phyloP scores from a whole-genome alignment of 1,140 invertebrate genomes.

The Drosophila eugracilis region DNA sequence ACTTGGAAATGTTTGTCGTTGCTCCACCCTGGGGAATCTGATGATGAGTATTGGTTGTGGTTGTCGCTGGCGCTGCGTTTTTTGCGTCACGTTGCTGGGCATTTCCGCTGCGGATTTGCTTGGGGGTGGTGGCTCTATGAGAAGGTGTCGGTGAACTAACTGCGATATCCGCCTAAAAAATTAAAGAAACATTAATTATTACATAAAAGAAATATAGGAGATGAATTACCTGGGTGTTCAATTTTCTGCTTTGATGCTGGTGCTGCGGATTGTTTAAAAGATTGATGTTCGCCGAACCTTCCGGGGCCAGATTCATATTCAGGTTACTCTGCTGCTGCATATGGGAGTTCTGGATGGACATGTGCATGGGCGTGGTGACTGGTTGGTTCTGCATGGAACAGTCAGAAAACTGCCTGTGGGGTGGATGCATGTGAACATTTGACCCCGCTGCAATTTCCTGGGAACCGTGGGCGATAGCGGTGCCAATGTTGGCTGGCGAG shows the following conservation, averaged over 20 bases:
- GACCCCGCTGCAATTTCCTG: constrained; percentile 87
- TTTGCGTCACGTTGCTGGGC: constrained; percentile 78
- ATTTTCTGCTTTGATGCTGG: constrained; percentile 70
- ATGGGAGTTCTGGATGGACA: constrained; percentile 85
- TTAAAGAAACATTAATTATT: not conserved
- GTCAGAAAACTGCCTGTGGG: constrained; percentile 87
- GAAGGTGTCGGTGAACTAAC: constrained; percentile 55
- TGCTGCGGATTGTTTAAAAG: constrained; percentile 68
- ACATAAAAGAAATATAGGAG: not conserved
- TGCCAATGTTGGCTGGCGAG: constrained; percentile 94
- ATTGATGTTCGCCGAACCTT: constrained; percentile 67
- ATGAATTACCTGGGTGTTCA: constrained; percentile 69
- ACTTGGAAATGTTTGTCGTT: constrained; percentile 67
- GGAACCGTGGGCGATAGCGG: constrained; percentile 92
- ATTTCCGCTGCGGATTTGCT: constrained; percentile 68
- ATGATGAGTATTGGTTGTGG: constrained; percentile 84
- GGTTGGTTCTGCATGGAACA: constrained; percentile 87
- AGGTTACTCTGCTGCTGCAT: constrained; percentile 77
- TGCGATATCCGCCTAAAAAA: constrained; percentile 60
- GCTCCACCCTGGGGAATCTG: constrained; percentile 80
- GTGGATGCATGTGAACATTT: constrained; percentile 85
- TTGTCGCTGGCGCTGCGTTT: constrained; percentile 52
- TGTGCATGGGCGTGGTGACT: constrained; percentile 86
- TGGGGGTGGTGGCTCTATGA: constrained; percentile 77
- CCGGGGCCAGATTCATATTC: constrained; percentile 69